phyloP scores from a whole-genome alignment of 2,797 vertebrate genomes.

The Acipenser ruthenus region DNA sequence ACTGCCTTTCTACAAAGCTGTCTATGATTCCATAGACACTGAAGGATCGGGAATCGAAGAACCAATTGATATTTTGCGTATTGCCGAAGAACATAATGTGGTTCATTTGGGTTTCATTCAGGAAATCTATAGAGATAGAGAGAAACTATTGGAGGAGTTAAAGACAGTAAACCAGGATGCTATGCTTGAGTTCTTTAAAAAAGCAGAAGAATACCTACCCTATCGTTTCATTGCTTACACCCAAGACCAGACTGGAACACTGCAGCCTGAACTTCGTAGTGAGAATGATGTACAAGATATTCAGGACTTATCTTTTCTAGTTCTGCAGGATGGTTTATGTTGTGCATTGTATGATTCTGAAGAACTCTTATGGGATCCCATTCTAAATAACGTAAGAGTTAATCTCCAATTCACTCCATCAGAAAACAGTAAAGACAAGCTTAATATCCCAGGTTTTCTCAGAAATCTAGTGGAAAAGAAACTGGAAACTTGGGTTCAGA shows the following conservation, averaged over 20 bases:
- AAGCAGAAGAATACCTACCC: constrained; percentile 13
- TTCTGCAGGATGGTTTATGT: constrained; percentile 17
- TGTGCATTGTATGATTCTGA: constrained; percentile 19
- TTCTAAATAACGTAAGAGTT: constrained; percentile 12
- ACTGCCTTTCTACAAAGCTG: constrained; percentile 32
- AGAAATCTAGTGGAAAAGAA: constrained; percentile 30
- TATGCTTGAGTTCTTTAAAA: constrained; percentile 13
- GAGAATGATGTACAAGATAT: not conserved
- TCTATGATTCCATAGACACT: constrained; percentile 25
- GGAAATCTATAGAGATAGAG: not conserved
- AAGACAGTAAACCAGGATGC: constrained; percentile 10
- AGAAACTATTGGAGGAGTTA: constrained; percentile 9
- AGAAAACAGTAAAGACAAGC: constrained; percentile 10
- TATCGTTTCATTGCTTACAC: constrained; percentile 13
- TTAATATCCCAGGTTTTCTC: constrained; percentile 34
- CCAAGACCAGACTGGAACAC: constrained; percentile 2
- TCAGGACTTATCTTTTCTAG: constrained; percentile 11
- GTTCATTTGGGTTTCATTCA: constrained; percentile 15
- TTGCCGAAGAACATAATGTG: constrained; percentile 17
- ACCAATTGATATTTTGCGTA: constrained; percentile 13
- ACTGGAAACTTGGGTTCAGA: constrained; percentile 42
- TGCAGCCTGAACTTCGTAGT: not conserved
- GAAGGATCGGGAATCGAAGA: constrained; percentile 10
- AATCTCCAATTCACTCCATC: constrained; percentile 5
- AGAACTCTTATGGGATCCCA: constrained; percentile 16